A percentile compares a stretch with the other conserved stretches of the same genome.
Evolutionary conservation across 1,140 invertebrate genomes (phyloP).

Genomic region (Leptinotarsa texana): DNA sequence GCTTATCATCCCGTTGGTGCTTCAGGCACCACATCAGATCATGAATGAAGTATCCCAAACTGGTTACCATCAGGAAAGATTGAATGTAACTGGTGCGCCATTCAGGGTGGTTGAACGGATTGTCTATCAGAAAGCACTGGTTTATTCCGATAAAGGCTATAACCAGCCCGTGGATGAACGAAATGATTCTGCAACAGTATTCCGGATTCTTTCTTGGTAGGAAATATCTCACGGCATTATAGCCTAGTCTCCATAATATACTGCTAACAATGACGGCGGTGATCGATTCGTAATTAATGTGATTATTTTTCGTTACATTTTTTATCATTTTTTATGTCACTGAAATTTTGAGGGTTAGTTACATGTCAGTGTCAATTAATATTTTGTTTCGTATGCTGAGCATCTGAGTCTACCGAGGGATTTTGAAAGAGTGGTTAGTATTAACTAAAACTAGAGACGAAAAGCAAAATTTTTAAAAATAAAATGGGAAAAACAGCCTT

Average conservation of each 20-base stretch:
- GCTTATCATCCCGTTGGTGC: constrained; percentile 54
- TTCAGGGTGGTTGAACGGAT: constrained; percentile 43
- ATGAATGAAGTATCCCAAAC: constrained; percentile 63
- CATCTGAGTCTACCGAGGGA: too few species aligned
- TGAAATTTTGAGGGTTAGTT: constrained; percentile 3
- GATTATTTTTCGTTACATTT: constrained; percentile 21
- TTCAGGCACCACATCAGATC: constrained; percentile 62
- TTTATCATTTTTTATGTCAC: constrained; percentile 10
- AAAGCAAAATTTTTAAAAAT: too few species aligned
- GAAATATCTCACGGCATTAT: constrained; percentile 24
- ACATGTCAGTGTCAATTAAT: background rate
- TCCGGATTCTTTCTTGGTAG: constrained; percentile 50
- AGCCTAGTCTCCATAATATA: constrained; percentile 32
- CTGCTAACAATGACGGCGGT: constrained; percentile 31
- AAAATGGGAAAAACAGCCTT: too few species aligned
- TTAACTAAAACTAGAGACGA: too few species aligned
- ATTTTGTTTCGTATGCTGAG: too few species aligned
- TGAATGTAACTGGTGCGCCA: constrained; percentile 43
- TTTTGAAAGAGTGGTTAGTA: too few species aligned
- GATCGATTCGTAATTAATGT: constrained; percentile 35
- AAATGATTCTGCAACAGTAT: constrained; percentile 56
- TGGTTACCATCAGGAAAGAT: constrained; percentile 45
- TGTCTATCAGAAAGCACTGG: constrained; percentile 54
- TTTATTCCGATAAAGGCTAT: constrained; percentile 53
- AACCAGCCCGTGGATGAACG: constrained; percentile 56